Conservation (phyloP, 1,140 invertebrate species). For the Scaptomyza graminum region DNA sequence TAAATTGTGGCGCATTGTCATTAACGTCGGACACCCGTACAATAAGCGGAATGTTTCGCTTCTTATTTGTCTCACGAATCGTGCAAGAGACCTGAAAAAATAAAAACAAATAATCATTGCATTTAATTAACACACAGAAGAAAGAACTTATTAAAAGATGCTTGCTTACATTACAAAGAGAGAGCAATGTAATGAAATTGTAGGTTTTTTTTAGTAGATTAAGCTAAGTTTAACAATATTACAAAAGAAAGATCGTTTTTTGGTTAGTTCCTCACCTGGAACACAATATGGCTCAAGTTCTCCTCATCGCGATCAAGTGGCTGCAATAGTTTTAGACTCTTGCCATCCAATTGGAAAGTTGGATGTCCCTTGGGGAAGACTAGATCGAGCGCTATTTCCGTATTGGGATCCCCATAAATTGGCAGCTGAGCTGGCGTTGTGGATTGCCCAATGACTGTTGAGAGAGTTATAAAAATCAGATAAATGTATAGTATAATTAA, state of each 20-base stretch:
- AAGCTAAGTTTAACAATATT: too few relatives aligned
- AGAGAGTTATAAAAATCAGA: constrained; percentile 14
- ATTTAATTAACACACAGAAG: constrained; percentile 5
- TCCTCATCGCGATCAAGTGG: constrained; percentile 94
- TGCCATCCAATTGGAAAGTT: constrained; percentile 92
- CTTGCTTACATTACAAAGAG: neutral
- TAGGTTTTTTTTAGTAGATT: too few relatives aligned
- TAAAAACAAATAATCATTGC: constrained; percentile 32
- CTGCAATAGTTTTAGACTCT: constrained; percentile 90
- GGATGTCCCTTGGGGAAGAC: constrained; percentile 90
- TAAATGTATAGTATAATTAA: constrained; percentile 9
- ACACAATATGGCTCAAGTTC: constrained; percentile 93
- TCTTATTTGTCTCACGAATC: constrained; percentile 89
- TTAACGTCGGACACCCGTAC: constrained; percentile 95
- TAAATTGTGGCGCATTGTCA: constrained; percentile 92
- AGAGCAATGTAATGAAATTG: too few relatives aligned
- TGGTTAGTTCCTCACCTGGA: constrained; percentile 87
- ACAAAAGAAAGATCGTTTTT: too few relatives aligned
- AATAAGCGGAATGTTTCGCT: constrained; percentile 93
- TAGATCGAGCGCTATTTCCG: constrained; percentile 91
- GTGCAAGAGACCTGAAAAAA: constrained; percentile 89
- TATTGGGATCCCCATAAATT: constrained; percentile 91
- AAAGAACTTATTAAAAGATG: constrained; percentile 1
- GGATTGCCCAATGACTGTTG: constrained; percentile 91
- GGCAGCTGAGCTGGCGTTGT: constrained; percentile 91